Base-by-base conservation (phyloP, 1,140 invertebrate genomes). In the Drosophila arizonae region DNA sequence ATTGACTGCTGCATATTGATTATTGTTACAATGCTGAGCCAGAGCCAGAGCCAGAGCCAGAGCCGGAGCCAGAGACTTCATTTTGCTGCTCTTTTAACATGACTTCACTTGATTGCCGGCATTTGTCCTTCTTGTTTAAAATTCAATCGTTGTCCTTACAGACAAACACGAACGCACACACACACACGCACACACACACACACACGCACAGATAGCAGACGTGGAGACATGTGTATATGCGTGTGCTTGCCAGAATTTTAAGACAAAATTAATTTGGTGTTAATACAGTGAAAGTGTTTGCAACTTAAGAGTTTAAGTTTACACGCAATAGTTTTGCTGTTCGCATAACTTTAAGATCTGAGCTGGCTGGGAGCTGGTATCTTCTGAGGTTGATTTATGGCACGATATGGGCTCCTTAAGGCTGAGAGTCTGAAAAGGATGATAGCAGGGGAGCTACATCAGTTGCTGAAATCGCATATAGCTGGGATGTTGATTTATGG, bases 1-100 rank as follows among this genome's bases (percentile, higher is more conserved):
- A 88, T 88, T 84, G 84, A 88, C 84, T 88, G 77, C 77, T 72
- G 84, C 84, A 88, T 88, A 88, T 88, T 88, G 84, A 88, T 88
- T 87, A 88, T 87, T 66, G 67, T 77, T 77, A 81, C 72, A 79
- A 79, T 64, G 74, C 55, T 46, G 51, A 41, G 36, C 26, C 43
- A 13, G 15, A 36, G 28, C 30, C 39, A 33, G 48, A 6, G 3
- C 41, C 36, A 28, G 52, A 48, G 36, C 39, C 33, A 10, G 15
- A 36, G 28, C 30, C 39, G 33, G 48, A 6, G 3, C 41, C 36
- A 39, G 52, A 41, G 48, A 76, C 46, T 76, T 76, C 64, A 76
- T 77, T 74, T 74, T 63, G 46, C 64, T 69, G 57, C 68, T 62
- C 69, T 68, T 70, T 64, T 72, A 61, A 71, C 72, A 72, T 76